Conservation (phyloP, 2,797 vertebrate genomes). For the Brotogeris chrysoptera region DNA sequence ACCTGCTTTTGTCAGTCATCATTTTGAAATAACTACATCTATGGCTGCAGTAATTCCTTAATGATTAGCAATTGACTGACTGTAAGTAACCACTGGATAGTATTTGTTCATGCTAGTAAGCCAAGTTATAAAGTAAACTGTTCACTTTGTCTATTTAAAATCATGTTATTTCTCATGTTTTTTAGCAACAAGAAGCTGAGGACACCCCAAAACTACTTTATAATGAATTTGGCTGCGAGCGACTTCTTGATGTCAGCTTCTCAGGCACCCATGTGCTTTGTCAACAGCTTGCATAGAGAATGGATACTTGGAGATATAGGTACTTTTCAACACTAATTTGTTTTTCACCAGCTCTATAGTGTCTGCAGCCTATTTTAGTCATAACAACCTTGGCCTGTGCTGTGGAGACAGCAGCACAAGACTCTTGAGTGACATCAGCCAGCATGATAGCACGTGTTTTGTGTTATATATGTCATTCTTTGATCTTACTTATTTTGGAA, state of each 20-base stretch:
- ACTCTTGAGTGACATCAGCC: not conserved
- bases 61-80: not conserved
- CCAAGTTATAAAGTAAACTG: not conserved
- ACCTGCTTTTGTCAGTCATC: not conserved
- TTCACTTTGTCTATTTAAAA: not conserved
- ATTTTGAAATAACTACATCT: not conserved
- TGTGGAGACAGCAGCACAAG: not conserved
- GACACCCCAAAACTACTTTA: conserved; percentile 76
- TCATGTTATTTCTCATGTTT: not conserved
- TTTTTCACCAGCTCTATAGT: not conserved
- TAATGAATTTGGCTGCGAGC: conserved; percentile 74
- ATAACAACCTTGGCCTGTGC: not conserved
- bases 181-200: conserved; percentile 77
- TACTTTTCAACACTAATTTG: conserved; percentile 14
- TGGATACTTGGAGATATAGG: conserved; percentile 77
- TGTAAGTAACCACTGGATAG: not conserved
- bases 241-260: conserved; percentile 76
- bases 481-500: not conserved
- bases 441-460: not conserved
- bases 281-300: conserved; percentile 70
- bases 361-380: not conserved
- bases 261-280: conserved; percentile 73
- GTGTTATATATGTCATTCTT: not conserved
- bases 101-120: not conserved
- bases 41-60: not conserved